A percentile compares a stretch with the other conserved stretches of the same genome.
phyloP scores from a whole-genome alignment of 1,140 invertebrate genomes.

The Linepithema humile region DNA sequence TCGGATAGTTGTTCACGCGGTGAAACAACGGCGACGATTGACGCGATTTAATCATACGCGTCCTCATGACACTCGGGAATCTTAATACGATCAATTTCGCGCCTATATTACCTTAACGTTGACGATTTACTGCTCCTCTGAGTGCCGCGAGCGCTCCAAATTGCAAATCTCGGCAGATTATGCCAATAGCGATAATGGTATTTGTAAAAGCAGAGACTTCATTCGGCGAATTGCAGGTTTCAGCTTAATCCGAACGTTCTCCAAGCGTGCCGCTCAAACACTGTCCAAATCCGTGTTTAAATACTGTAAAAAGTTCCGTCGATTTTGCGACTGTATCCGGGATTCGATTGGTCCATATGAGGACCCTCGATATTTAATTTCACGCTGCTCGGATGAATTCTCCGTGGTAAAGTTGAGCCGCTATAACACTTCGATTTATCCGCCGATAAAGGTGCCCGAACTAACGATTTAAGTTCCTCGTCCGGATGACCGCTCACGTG shows the following conservation, averaged over 20 bases:
- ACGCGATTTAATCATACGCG: not conserved
- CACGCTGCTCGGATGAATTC: constrained; percentile 81
- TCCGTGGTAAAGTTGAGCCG: constrained; percentile 66
- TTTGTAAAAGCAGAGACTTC: constrained; percentile 64
- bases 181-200: constrained; percentile 60
- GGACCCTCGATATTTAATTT: constrained; percentile 82
- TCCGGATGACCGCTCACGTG: constrained; percentile 35
- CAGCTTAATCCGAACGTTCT: constrained; percentile 43
- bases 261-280: constrained; percentile 57
- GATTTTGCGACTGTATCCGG: constrained; percentile 82
- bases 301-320: constrained; percentile 83
- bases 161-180: constrained; percentile 50
- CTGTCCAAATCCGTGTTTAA: constrained; percentile 64
- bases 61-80: not conserved
- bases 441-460: not conserved
- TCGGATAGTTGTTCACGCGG: not conserved
- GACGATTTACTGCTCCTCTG: not conserved
- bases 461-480: constrained; percentile 30
- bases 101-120: not conserved
- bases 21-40: constrained; percentile 17
- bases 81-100: not conserved
- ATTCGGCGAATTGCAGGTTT: constrained; percentile 65
- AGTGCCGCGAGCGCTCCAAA: not conserved
- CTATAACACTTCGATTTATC: constrained; percentile 50
- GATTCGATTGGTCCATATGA: constrained; percentile 82